Evolutionary conservation across 2,113 vertebrate species (phyloP).

Genomic region (Vimba vimba): DNA sequence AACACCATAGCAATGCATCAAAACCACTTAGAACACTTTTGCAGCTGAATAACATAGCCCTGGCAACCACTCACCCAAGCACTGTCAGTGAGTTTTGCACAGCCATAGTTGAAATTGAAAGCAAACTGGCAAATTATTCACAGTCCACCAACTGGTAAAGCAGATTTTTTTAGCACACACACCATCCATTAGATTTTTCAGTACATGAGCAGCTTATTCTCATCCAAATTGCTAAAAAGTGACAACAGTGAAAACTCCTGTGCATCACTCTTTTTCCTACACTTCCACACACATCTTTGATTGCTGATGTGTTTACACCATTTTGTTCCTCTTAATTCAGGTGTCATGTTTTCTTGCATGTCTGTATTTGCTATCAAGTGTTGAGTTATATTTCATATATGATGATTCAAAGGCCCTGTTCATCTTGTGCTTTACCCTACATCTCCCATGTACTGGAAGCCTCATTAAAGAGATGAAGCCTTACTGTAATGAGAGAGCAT

Average conservation of each 20-base stretch:
- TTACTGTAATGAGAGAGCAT: slow-evolving; percentile 35
- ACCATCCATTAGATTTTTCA: neutral
- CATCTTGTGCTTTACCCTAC: slow-evolving; percentile 17
- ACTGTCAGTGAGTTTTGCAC: neutral
- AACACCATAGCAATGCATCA: neutral
- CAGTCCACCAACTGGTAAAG: neutral
- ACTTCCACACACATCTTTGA: neutral
- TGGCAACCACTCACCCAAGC: slow-evolving; percentile 1
- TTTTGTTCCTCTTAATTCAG: slow-evolving; percentile 24
- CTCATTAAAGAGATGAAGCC: slow-evolving; percentile 40
- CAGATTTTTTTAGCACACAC: neutral
- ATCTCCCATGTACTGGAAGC: slow-evolving; percentile 36
- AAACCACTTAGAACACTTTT: neutral
- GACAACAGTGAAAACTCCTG: neutral
- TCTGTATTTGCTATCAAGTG: slow-evolving; percentile 26
- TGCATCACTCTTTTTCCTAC: neutral
- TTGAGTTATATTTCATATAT: slow-evolving; percentile 19
- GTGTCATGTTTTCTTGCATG: slow-evolving; percentile 3
- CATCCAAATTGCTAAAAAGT: neutral
- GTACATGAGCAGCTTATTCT: neutral
- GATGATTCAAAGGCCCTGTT: neutral
- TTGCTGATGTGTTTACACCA: neutral
- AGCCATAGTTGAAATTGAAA: slow-evolving; percentile 6
- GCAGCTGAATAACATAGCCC: neutral
- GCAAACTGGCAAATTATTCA: slow-evolving; percentile 19